Base-by-base conservation (phyloP, 1,140 invertebrate species). In the Drosophila guanche region DNA sequence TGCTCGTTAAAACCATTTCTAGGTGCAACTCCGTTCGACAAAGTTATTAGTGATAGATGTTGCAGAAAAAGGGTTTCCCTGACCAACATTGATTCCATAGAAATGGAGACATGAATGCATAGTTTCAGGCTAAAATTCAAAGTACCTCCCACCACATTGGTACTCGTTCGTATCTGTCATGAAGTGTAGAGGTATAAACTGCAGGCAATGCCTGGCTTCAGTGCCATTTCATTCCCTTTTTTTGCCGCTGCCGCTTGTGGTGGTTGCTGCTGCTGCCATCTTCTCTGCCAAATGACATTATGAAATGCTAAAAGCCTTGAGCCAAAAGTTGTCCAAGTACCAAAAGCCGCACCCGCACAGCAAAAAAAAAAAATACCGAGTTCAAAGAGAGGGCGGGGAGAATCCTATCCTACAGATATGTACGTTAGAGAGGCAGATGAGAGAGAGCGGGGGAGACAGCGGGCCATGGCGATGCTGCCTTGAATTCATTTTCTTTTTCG, bases 401-500 rank as follows among this genome's bases (percentile, higher is more conserved):
- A 37, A 37, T 4, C 33, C 33, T 37, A 37, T 37, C 33, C 14
- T 1, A 52, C 10, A 52, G 29, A 52, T 52, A 48, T 20, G 23
- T 46, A 50, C 14, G 23, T 29, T 25, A n/a, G 25, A 29, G 23
- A 16, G n/a, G 33, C 20, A 40, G 40, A 50, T 20, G 25, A 29
- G 25, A 37, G 46, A 40, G 41, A 7, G 7, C 3, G 37, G 5
- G 10, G 23, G 10, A 14, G 41, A n/a, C n/a, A 10, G 48, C 10
- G 20, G 16, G 42, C 37, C 47, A 46, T 51, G 23, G 23, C 10
- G 47, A 55, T 51, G 48, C 73, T 83, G 79, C 81, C 83, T 86
- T 80, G 73, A 77, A 86, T 88, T 86, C 81, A 86, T 85, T 86
- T 81, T 86, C 77, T 85, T 86, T 86, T 77, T 75, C 83, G 83